Evolutionary conservation across 2,113 vertebrate genomes (phyloP).

Genomic region (Heterocephalus glaber): DNA sequence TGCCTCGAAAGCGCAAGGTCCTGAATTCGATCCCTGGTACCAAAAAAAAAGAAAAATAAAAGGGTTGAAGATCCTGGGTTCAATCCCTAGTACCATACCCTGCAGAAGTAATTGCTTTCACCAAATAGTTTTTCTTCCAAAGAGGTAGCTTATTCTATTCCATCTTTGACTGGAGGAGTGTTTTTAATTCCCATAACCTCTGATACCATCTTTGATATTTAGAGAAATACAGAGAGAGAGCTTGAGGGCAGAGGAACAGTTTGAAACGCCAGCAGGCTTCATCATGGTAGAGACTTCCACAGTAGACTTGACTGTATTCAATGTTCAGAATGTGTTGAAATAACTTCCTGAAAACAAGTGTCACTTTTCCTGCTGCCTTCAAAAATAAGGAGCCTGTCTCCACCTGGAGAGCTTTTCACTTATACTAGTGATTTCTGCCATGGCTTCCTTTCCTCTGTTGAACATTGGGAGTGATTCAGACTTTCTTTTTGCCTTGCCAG

Average conservation of each 20-base stretch:
- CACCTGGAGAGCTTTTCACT: not conserved
- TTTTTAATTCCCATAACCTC: conserved; percentile 14
- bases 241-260: not conserved
- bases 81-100: not conserved
- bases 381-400: not conserved
- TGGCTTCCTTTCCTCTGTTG: not conserved
- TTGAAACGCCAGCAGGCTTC: not conserved
- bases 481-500: conserved; percentile 4
- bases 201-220: not conserved
- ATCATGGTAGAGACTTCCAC: not conserved
- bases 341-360: not conserved
- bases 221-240: not conserved
- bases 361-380: not conserved
- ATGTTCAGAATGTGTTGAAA: not conserved
- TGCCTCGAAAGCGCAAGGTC: too few relatives aligned
- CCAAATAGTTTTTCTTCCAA: not conserved
- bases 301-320: not conserved
- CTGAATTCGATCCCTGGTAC: too few relatives aligned
- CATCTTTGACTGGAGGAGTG: not conserved
- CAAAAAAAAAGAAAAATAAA: too few relatives aligned
- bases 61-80: not conserved
- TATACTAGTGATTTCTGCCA: not conserved
- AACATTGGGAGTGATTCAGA: conserved; percentile 10
- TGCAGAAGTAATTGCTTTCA: not conserved
- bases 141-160: not conserved